A percentile compares a stretch with the other conserved stretches of the same genome.
Conservation (phyloP, 2,113 vertebrate genomes). For the Halcyon malimbica region DNA sequence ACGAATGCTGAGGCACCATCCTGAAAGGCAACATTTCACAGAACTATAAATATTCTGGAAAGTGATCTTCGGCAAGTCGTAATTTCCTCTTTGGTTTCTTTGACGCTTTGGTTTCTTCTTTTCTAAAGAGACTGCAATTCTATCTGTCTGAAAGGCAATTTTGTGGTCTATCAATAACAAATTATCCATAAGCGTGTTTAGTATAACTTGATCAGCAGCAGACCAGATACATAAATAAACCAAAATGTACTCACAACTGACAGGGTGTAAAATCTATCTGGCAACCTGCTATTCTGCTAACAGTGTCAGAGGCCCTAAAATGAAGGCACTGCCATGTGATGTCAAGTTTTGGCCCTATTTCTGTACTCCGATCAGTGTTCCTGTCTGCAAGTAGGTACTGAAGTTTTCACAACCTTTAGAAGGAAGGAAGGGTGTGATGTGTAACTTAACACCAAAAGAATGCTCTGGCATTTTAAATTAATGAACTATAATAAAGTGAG, state of each 20-base stretch:
- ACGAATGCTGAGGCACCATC: rapidly evolving
- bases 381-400: rapidly evolving
- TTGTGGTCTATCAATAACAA: not conserved
- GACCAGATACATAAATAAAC: not conserved
- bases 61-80: not conserved
- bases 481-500: not conserved
- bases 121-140: not conserved
- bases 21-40: not conserved
- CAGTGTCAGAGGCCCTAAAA: not conserved
- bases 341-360: not conserved
- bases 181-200: not conserved
- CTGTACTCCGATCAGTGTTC: not conserved
- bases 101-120: not conserved
- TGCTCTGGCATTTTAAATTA: not conserved
- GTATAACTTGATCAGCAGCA: not conserved
- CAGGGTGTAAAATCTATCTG: not conserved
- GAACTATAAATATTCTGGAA: not conserved
- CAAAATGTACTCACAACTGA: not conserved
- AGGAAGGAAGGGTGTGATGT: not conserved
- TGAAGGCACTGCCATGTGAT: not conserved
- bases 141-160: not conserved
- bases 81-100: not conserved
- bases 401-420: not conserved
- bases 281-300: not conserved
- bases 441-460: not conserved